Conservation (phyloP, 2,113 vertebrate species). For the Quiscalus mexicanus region DNA sequence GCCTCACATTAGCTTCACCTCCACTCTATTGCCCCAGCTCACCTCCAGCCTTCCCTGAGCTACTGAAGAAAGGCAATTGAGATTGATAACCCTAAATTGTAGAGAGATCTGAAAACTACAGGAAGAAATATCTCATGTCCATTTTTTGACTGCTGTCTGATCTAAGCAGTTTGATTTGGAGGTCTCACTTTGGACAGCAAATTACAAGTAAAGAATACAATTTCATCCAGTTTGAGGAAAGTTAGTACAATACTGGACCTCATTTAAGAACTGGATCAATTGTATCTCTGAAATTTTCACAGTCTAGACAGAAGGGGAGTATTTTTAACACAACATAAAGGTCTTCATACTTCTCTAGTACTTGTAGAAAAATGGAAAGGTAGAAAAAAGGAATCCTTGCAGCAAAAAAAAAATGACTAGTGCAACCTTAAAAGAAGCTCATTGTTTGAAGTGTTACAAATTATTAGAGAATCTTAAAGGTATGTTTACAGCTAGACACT, state of each 20-base stretch:
- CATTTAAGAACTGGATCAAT: not conserved
- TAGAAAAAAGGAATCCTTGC: not conserved
- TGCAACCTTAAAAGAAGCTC: not conserved
- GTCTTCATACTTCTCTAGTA: not conserved
- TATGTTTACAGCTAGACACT: not conserved
- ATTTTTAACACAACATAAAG: not conserved
- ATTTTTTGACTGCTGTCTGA: not conserved
- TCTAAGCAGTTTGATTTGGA: not conserved
- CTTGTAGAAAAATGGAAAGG: not conserved
- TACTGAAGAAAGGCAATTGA: not conserved
- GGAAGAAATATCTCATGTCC: not conserved
- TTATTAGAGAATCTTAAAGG: not conserved
- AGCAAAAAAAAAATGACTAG: rapidly evolving
- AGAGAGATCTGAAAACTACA: not conserved
- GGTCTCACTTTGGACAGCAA: not conserved
- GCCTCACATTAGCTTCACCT: not conserved
- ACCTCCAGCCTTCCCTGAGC: not conserved
- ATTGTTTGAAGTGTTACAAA: not conserved
- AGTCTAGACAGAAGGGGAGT: not conserved
- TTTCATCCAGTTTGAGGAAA: not conserved
- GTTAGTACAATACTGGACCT: not conserved
- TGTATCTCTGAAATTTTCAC: not conserved
- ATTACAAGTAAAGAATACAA: not conserved
- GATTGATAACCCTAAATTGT: not conserved
- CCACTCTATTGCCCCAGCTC: not conserved